Evolutionary conservation across 2,113 vertebrate genomes (phyloP).

Genomic region (Atractosteus spatula): DNA sequence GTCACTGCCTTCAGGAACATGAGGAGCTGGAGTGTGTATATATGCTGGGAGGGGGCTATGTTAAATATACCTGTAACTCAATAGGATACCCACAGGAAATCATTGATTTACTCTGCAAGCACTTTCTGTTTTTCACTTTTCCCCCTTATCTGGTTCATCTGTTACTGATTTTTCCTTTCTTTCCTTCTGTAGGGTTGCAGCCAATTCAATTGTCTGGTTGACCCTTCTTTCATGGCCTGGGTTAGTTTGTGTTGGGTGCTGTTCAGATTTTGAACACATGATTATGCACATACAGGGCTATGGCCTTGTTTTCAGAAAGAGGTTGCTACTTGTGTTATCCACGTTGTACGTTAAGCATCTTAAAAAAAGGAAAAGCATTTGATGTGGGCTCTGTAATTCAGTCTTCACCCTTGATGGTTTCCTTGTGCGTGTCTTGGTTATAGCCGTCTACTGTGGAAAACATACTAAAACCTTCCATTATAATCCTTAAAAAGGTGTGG

Average conservation of each 20-base stretch:
- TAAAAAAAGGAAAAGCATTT: slow-evolving; percentile 34
- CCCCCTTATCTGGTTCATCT: background rate
- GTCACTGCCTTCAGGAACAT: slow-evolving; percentile 8
- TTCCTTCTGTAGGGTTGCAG: background rate
- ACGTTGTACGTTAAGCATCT: background rate
- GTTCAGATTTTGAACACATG: background rate
- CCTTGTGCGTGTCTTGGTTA: too few relatives aligned
- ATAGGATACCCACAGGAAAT: background rate
- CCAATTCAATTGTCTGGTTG: background rate
- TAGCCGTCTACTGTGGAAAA: too few relatives aligned
- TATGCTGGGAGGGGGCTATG: background rate
- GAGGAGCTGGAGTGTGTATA: background rate
- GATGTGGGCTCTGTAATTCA: slow-evolving; percentile 22
- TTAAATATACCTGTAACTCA: background rate
- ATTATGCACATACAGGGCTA: background rate
- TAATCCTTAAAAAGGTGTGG: too few relatives aligned
- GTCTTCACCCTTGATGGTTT: too few relatives aligned
- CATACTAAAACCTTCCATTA: too few relatives aligned
- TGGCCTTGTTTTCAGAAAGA: background rate
- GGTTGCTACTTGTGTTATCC: too few relatives aligned
- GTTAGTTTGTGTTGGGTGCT: background rate
- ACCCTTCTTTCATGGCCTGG: background rate
- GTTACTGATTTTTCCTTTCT: background rate
- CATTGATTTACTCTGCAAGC: background rate
- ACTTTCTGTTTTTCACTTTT: background rate